A percentile compares a stretch with the other conserved stretches of the same genome.
Conservation (phyloP, 2,888 invertebrate species). For the Automeris io region DNA sequence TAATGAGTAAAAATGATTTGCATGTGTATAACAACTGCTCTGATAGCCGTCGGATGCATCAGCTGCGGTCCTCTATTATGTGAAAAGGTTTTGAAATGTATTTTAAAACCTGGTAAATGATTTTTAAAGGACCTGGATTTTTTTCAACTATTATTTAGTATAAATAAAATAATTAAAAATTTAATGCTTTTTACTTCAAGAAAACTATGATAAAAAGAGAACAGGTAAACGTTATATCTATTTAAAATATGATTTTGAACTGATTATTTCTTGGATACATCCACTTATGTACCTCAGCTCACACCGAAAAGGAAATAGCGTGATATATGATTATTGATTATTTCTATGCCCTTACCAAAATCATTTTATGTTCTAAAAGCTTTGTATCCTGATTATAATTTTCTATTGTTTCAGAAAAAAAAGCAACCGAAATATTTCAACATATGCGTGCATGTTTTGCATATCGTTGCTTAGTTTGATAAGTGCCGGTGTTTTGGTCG, state of each 20-base stretch:
- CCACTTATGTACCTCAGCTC: too few relatives aligned
- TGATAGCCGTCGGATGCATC: constrained; percentile 28
- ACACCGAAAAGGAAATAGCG: too few relatives aligned
- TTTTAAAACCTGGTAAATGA: constrained; percentile 22
- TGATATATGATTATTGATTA: too few relatives aligned
- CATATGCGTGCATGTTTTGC: constrained; percentile 40
- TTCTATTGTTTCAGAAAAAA: neutral
- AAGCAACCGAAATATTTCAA: neutral
- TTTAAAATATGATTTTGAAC: too few relatives aligned
- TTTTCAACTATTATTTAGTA: neutral
- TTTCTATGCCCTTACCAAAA: neutral
- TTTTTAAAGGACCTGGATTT: neutral
- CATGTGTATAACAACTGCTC: constrained; percentile 33
- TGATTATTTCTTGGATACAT: too few relatives aligned
- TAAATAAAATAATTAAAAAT: too few relatives aligned
- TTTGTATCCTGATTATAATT: neutral
- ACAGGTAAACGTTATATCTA: too few relatives aligned
- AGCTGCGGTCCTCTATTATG: constrained; percentile 35
- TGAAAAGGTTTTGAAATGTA: constrained; percentile 32
- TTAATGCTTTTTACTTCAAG: too few relatives aligned
- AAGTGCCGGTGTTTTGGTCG: constrained; percentile 26
- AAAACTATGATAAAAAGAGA: too few relatives aligned
- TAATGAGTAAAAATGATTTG: constrained; percentile 33
- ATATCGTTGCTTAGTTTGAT: constrained; percentile 34
- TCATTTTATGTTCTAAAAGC: neutral